Evolutionary conservation across 1,140 invertebrate genomes (phyloP).

Genomic region (Eciton burchellii): DNA sequence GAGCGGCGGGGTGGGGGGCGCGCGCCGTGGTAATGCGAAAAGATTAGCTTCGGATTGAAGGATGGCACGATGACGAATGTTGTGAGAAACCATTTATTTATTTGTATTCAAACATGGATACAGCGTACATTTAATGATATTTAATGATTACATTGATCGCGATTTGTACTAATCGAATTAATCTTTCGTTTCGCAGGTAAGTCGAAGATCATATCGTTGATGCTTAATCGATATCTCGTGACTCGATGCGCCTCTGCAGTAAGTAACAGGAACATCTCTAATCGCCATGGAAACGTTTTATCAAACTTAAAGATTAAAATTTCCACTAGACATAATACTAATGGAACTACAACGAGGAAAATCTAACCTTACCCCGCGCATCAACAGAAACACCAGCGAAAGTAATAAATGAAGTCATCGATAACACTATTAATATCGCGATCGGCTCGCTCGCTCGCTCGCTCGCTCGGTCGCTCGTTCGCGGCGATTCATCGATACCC

Average conservation of each 20-base stretch:
- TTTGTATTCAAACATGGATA: not conserved
- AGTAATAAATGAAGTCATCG: not conserved
- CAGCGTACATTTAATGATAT: not conserved
- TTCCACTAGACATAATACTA: not conserved
- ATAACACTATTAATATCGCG: slow-evolving; percentile 24
- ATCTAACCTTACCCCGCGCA: no score
- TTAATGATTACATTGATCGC: not conserved
- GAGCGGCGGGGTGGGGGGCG: no score
- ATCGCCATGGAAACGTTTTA: not conserved
- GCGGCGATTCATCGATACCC: slow-evolving; percentile 20
- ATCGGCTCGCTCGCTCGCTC: slow-evolving; percentile 1
- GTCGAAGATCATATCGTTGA: not conserved
- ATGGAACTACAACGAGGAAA: not conserved
- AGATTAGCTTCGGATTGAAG: no score
- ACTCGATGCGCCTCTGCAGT: not conserved
- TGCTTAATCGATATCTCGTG: not conserved
- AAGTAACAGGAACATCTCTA: not conserved
- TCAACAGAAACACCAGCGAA: not conserved
- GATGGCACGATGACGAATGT: no score
- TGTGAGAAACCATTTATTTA: not conserved
- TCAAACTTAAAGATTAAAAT: not conserved
- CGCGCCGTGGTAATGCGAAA: no score
- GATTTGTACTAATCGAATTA: slow-evolving; percentile 6
- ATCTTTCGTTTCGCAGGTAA: slow-evolving; percentile 35
- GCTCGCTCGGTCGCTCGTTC: not conserved